Evolutionary conservation across 2,113 vertebrate genomes (phyloP).

Genomic region (Podarcis raffonei): DNA sequence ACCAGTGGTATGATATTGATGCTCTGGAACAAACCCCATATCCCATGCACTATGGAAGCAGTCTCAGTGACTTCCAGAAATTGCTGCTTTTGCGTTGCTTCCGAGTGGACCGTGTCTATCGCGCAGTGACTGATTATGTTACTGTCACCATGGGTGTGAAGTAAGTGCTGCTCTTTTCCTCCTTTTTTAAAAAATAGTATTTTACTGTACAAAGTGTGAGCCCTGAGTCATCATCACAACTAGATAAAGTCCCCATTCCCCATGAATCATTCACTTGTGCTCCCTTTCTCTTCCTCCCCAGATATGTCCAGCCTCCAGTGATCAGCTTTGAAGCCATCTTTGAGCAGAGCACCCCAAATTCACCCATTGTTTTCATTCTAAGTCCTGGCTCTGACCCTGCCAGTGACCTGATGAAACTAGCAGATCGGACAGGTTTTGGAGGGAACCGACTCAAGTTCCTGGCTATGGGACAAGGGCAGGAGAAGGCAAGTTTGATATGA

Average conservation of each 20-base stretch:
- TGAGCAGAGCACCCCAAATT: conserved; percentile 89
- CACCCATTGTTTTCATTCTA: conserved; percentile 94
- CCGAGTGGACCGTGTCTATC: conserved; percentile 91
- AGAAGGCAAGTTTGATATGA: conserved; percentile 79
- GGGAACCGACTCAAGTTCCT: conserved; percentile 89
- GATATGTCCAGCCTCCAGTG: conserved; percentile 94
- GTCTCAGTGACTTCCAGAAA: conserved; percentile 87
- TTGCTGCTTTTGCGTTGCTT: conserved; percentile 92
- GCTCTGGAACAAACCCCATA: conserved; percentile 83
- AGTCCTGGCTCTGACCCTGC: conserved; percentile 94
- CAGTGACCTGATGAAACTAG: conserved; percentile 90
- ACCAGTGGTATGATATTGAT: conserved; percentile 91
- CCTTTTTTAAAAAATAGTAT: accelerated
- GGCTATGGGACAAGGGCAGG: conserved; percentile 97
- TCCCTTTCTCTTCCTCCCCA: conserved; percentile 47
- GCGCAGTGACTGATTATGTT: conserved; percentile 90
- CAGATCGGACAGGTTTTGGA: conserved; percentile 84
- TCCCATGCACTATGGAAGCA: conserved; percentile 80
- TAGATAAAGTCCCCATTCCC: not conserved
- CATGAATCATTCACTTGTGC: no score
- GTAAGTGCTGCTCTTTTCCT: conserved; percentile 71
- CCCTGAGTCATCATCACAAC: no score
- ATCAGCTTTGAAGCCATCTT: conserved; percentile 90
- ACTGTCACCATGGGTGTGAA: conserved; percentile 87
- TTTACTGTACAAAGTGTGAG: not conserved